Percentiles rank a stretch among this genome's conserved stretches.
Evolutionary conservation across 2,888 invertebrate genomes (phyloP).

Genomic region (Theristus sp.): DNA sequence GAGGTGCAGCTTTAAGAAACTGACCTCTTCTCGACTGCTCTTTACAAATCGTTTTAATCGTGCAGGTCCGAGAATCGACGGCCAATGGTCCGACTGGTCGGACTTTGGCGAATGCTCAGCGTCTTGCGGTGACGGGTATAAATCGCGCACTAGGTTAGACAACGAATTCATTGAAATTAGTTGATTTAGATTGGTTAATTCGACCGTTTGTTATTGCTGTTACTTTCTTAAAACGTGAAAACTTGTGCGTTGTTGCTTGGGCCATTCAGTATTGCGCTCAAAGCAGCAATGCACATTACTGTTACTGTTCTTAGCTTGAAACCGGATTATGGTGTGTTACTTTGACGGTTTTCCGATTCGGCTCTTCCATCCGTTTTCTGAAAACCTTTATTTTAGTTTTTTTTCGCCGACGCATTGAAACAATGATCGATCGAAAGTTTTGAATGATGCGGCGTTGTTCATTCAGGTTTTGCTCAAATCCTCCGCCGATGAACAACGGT

Average conservation of each 20-base stretch:
- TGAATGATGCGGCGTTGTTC: not conserved
- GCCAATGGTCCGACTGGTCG: conserved; percentile 24
- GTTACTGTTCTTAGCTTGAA: too few relatives aligned
- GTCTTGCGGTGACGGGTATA: conserved; percentile 19
- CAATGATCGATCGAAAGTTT: not conserved
- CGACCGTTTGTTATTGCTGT: not conserved
- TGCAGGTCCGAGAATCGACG: conserved; percentile 10
- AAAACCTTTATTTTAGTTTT: too few relatives aligned
- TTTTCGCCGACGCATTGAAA: too few relatives aligned
- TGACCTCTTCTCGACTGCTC: too few relatives aligned
- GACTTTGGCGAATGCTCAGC: conserved; percentile 22
- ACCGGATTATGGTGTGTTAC: too few relatives aligned
- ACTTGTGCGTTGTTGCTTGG: too few relatives aligned
- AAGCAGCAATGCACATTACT: not conserved
- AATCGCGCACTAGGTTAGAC: conserved; percentile 17
- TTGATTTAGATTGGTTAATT: not conserved
- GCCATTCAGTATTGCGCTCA: too few relatives aligned
- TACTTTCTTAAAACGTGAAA: not conserved
- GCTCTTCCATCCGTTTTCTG: too few relatives aligned
- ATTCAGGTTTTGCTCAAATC: not conserved
- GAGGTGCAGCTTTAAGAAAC: too few relatives aligned
- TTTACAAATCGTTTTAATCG: too few relatives aligned
- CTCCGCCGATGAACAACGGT: not conserved
- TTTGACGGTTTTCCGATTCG: too few relatives aligned
- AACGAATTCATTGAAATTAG: too few relatives aligned